These are phyloP conservation scores for Pelochelys cantorii DNA, from an alignment of 2,797 vertebrate genomes.

Conservation along the genomic window DNA sequence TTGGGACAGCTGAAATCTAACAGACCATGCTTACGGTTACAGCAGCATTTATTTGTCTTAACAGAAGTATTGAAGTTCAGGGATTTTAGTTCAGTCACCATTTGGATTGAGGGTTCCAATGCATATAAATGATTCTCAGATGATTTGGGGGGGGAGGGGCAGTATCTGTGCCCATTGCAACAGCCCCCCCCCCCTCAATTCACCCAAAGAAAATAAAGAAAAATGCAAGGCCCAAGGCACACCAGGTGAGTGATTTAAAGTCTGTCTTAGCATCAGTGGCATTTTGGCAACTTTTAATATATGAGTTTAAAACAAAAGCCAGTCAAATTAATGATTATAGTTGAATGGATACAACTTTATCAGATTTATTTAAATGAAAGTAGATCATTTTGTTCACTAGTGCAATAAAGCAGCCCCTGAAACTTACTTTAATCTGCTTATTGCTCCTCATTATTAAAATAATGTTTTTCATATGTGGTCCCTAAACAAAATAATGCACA, in stretches of 20 bases:
- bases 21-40: too few species aligned
- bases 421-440: conserved; percentile 69
- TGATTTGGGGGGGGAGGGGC: neutral
- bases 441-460: conserved; percentile 63
- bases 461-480: conserved; percentile 61
- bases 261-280: neutral
- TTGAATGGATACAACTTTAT: neutral
- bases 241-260: neutral
- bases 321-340: neutral
- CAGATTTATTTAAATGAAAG: conserved; percentile 21
- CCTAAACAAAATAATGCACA: conserved; percentile 65
- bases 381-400: conserved; percentile 35
- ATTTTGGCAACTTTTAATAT: neutral
- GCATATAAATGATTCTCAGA: neutral
- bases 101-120: too few species aligned
- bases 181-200: neutral
- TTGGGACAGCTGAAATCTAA: too few species aligned
- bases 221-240: neutral
- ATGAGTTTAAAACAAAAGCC: neutral
- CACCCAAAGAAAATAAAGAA: neutral
- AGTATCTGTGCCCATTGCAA: neutral
- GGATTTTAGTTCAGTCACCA: too few species aligned
- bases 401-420: conserved; percentile 41
- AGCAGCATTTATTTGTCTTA: too few species aligned
- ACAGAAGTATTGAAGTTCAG: too few species aligned